Base-by-base conservation (phyloP, 2,113 vertebrate species). In the Marcusenius ussheri region DNA sequence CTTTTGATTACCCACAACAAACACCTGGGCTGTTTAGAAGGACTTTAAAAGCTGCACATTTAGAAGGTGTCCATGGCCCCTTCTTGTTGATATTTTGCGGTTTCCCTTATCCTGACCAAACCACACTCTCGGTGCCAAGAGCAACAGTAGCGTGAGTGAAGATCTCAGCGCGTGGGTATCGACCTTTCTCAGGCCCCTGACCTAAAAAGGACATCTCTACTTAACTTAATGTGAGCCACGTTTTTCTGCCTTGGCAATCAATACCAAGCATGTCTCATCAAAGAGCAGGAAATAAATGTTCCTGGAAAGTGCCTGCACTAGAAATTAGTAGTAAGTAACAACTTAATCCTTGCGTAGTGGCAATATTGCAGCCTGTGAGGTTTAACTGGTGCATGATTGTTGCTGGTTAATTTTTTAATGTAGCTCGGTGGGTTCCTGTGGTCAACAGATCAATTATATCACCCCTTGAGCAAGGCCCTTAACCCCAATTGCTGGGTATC, bases 51-150 rank as follows among this genome's bases (percentile, higher is more conserved):
- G 42, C 83, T 84, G 8, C 49, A 87, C 10, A 51, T 87, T 87
- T 31, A 27, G 84, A 47, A 15, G n/a, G 24, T 87, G 83, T 84
- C 84, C n/a, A 51, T 51, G 46, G n/a, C n/a, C 84, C 49, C 46
- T 27, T 9, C 10, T 51, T 51, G 47, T 87, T 51, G 47, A 87
- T 87, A 31, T 24, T 84, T 87, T 45, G 21, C 15, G 84, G 47
- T 51, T 87, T 87, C 46, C 45, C 84, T 87, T 87, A 87, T 87
- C 84, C 46, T 87, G 24, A 87, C 46, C 47, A 51, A 87, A 87
- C 13, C 42, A 31, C 42, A 24, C 46, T 51, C n/a, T 27, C 49
- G 0, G 84, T 87, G 46, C 84, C 47, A 51, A 87, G 24, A 46
- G 45, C 84, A n/a, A 87, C 84, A 87, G 84, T 24, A 87, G 84